These are phyloP conservation scores for Acrobasis consociella DNA, from an alignment of 2,888 invertebrate species.

Conservation along the genomic window DNA sequence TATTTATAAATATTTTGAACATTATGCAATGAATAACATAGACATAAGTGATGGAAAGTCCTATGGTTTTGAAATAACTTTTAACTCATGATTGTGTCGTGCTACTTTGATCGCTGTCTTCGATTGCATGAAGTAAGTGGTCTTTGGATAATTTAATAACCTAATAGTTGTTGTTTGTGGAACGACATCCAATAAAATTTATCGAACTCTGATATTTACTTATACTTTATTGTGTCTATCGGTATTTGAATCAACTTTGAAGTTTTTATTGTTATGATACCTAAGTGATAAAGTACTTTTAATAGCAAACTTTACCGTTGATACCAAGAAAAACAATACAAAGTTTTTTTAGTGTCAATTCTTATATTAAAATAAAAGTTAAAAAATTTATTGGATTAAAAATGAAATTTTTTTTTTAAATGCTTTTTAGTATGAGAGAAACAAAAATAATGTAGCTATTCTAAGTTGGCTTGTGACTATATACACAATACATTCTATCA, in stretches of 20 bases:
- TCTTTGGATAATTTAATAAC: constrained; percentile 19
- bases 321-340: no score
- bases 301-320: background rate
- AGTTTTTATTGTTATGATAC: no score
- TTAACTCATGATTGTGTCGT: constrained; percentile 71
- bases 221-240: background rate
- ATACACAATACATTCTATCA: no score
- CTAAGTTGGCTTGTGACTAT: no score
- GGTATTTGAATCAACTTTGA: no score
- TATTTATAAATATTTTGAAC: constrained; percentile 43
- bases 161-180: background rate
- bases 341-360: no score
- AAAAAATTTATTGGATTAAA: no score
- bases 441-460: no score
- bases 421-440: no score
- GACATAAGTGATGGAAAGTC: constrained; percentile 46
- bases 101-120: constrained; percentile 54
- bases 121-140: constrained; percentile 59
- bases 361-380: no score
- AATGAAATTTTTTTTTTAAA: no score
- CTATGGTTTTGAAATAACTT: constrained; percentile 47
- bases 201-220: background rate
- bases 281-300: background rate
- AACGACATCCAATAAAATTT: background rate
- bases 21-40: constrained; percentile 38